These are phyloP conservation scores for Lordiphosa fenestrarum DNA, from an alignment of 2,888 invertebrate species.

Conservation along the genomic window DNA sequence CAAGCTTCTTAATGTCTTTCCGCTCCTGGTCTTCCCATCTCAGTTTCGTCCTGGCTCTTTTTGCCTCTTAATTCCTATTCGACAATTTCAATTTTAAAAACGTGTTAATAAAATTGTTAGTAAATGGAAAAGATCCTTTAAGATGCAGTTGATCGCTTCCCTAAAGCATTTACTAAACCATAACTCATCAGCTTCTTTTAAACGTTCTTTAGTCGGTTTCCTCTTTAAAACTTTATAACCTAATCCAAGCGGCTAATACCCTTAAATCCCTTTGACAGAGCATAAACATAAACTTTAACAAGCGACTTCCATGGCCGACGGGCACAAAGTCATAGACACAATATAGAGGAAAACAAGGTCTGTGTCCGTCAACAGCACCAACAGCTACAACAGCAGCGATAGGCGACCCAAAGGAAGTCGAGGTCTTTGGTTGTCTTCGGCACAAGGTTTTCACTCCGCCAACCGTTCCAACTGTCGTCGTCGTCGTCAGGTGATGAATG, in stretches of 20 bases:
- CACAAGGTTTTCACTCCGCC: slow-evolving; percentile 58
- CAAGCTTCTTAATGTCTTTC: too few species aligned
- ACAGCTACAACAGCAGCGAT: slow-evolving; percentile 3
- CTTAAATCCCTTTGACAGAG: slow-evolving; percentile 23
- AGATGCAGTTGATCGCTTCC: too few species aligned
- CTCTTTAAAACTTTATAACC: slow-evolving; percentile 11
- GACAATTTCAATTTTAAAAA: too few species aligned
- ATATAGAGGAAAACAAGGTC: slow-evolving; percentile 1
- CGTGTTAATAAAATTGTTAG: too few species aligned
- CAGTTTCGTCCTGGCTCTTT: too few species aligned
- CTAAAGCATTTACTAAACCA: too few species aligned
- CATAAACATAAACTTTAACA: slow-evolving; percentile 41
- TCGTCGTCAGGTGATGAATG: slow-evolving; percentile 71
- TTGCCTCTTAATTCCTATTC: too few species aligned
- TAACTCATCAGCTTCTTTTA: too few species aligned
- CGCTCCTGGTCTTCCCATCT: too few species aligned
- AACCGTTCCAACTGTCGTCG: slow-evolving; percentile 18
- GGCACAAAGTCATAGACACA: slow-evolving; percentile 45
- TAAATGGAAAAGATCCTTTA: too few species aligned
- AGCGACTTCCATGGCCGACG: slow-evolving; percentile 61
- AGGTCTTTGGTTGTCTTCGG: slow-evolving; percentile 59
- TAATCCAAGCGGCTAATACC: slow-evolving; percentile 13
- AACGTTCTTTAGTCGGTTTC: background rate
- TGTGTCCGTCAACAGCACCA: slow-evolving; percentile 20
- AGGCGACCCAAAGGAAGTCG: slow-evolving; percentile 73